Evolutionary conservation across 2,888 invertebrate genomes (phyloP).

Genomic region (Tinea trinotella): DNA sequence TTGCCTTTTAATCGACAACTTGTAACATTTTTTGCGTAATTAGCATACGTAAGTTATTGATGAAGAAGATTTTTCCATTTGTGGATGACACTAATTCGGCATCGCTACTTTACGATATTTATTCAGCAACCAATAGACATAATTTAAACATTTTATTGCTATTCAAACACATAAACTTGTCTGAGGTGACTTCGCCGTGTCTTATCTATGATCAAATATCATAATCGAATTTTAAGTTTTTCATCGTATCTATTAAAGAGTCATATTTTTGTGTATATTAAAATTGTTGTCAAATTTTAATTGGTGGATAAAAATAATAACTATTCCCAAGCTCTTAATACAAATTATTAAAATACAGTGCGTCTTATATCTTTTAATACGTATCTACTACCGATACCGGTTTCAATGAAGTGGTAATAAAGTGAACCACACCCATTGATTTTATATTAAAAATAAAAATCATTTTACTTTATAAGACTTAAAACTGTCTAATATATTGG

Average conservation of each 20-base stretch:
- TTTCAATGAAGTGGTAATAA: neutral
- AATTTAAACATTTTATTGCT: conserved; percentile 52
- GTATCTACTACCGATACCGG: neutral
- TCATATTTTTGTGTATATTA: too few species aligned
- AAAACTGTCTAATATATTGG: neutral
- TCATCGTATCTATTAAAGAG: neutral
- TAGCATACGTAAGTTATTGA: conserved; percentile 43
- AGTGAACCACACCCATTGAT: neutral
- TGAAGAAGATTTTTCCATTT: conserved; percentile 49
- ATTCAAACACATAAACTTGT: conserved; percentile 47
- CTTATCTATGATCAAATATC: conserved; percentile 22
- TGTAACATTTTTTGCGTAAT: conserved; percentile 33
- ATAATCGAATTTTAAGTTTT: neutral
- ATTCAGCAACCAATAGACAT: conserved; percentile 39
- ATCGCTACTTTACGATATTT: conserved; percentile 51
- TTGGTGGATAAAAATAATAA: neutral
- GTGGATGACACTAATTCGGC: conserved; percentile 48
- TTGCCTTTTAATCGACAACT: conserved; percentile 14
- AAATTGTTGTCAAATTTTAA: neutral
- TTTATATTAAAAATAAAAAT: neutral
- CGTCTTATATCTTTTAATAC: neutral
- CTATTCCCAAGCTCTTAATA: neutral
- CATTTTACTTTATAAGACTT: neutral
- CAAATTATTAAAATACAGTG: neutral
- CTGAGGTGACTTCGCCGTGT: conserved; percentile 36